Percentiles rank a stretch among this genome's conserved stretches.
Conservation (phyloP, 2,888 invertebrate species). For the Norana najaformis region DNA sequence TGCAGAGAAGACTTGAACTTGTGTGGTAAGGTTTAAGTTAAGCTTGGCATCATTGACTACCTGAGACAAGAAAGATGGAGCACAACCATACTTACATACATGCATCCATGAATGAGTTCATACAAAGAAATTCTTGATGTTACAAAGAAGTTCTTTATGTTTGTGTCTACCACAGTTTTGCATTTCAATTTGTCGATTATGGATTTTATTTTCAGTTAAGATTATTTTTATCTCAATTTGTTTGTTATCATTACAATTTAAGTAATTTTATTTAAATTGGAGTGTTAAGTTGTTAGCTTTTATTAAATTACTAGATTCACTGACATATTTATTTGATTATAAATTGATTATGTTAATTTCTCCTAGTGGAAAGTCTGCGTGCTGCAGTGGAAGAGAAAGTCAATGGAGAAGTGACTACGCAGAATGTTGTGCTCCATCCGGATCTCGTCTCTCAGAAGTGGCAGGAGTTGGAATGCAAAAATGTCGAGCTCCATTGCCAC, state of each 20-base stretch:
- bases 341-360: neutral
- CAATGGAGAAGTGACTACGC: neutral
- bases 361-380: conserved; percentile 7
- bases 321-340: no score
- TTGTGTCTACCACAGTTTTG: neutral
- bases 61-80: no score
- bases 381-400: neutral
- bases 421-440: neutral
- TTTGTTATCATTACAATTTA: neutral
- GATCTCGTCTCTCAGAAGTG: neutral
- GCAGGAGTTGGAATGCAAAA: conserved; percentile 2
- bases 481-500: neutral
- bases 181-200: neutral
- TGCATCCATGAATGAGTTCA: neutral
- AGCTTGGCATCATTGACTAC: no score
- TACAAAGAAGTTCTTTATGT: no score
- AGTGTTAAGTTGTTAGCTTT: neutral
- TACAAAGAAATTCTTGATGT: no score
- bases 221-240: neutral
- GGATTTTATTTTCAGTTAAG: neutral
- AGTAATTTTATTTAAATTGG: neutral
- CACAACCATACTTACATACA: no score
- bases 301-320: neutral
- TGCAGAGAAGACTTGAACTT: no score
- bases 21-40: no score